Evolutionary conservation across 2,888 invertebrate genomes (phyloP).

Genomic region (Microctonus aethiopoides): DNA sequence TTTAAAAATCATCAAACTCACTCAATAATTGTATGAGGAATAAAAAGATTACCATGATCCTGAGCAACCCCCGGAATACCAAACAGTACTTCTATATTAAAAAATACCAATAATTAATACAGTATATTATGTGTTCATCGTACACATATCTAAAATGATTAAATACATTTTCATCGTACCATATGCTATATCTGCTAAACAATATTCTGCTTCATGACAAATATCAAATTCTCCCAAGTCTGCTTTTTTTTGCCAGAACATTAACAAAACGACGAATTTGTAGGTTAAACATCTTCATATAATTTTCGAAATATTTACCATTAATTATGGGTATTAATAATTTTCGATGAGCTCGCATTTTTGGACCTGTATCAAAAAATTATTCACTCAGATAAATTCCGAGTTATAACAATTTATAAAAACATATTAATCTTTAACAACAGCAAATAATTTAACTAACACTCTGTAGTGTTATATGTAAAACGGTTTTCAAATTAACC

Average conservation of each 20-base stretch:
- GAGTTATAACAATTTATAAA: too few species aligned
- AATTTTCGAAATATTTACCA: conserved; percentile 6
- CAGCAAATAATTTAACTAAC: too few species aligned
- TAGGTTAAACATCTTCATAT: conserved; percentile 1
- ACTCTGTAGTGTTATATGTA: too few species aligned
- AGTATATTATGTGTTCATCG: too few species aligned
- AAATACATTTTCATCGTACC: background rate
- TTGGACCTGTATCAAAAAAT: background rate
- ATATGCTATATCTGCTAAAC: background rate
- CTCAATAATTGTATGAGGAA: background rate
- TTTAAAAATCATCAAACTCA: background rate
- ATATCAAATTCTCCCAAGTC: conserved; percentile 9
- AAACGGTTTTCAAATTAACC: too few species aligned
- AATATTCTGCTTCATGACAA: background rate
- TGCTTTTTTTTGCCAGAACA: background rate
- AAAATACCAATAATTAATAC: too few species aligned
- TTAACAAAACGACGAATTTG: background rate
- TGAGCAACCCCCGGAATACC: background rate
- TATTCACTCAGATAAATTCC: background rate
- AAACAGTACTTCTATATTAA: conserved; percentile 8
- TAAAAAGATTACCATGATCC: background rate
- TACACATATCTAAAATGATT: too few species aligned
- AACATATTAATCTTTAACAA: too few species aligned
- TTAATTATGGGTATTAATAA: background rate
- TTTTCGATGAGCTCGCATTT: background rate